Base-by-base conservation (phyloP, 2,888 invertebrate genomes). In the Koerneria pararmatus region DNA sequence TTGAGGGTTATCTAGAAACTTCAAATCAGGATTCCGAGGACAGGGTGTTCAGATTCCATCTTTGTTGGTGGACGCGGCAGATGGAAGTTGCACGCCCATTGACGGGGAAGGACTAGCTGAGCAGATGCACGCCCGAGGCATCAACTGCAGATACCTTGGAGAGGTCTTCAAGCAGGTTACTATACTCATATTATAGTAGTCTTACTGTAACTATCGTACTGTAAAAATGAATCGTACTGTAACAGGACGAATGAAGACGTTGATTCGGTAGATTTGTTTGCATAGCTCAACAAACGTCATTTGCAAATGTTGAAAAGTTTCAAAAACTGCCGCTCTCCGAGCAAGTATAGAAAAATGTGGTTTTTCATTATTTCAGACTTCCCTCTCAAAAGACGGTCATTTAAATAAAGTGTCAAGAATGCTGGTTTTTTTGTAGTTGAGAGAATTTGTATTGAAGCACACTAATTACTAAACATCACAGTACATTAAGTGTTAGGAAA, bases 101-200 rank as follows among this genome's bases (percentile, higher is more conserved):
- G 97, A 98, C 86, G 97, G 97, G 59, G 88, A 89, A 64, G 93
- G 92, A 1, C 87, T 98, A 69, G 90, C 92, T 0, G 95, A 95
- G 85, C 91, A 93, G 8, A 87, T 98, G 84, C 98, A 98, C 86
- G 91, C 90, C 77, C 89, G 85, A 73, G 98, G 98, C 75, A 94
- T 98, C 81, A 98, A 98, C 86, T 90, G 97, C 74, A 89, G 97
- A 67, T 99, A 98, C 85, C 87, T 99, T 74, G 97, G 97, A 59
- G 91, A 92, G 86, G 90, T 98, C 56, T 90, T 91, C 56, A 88
- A 89, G 69, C 89, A 91, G 84, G 86, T 95, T 60, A 86, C 88
- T 0, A 89, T 91, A 83, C 89, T 91, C 80, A 24, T 51, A 22
- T 51, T n/a, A n/a, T n/a, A n/a, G n/a, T n/a, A n/a, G n/a, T n/a